Base-by-base conservation (phyloP, 1,140 invertebrate species). In the Protaetia brevitarsis region DNA sequence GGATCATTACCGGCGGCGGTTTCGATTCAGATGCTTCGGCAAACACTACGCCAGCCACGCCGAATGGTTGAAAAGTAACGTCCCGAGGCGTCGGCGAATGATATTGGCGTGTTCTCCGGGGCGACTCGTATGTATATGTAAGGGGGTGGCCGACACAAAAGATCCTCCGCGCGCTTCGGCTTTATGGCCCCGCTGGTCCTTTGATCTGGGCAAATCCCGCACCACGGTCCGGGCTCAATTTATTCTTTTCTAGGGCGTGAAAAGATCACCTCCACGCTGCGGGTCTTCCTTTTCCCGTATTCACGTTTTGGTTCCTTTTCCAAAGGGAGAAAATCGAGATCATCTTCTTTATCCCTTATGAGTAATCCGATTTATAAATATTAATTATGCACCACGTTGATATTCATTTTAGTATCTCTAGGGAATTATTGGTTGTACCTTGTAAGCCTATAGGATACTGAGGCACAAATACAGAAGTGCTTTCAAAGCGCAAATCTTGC, bases 201-300 rank as follows among this genome's bases (percentile, higher is more conserved):
- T 64, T 64, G 63, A 64, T 51, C 37, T 64, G 29, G 31, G 41
- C 30, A 64, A 64, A 64, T 27, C 63, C 29, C 27, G 30, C n/a
- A n/a, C 41, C 41, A 3, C 8, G 13, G 41, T 23, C 41, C 41
- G 41, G n/a, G 51, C 29, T 64, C 63, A 64, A 64, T 64, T 64
- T 64, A 64, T 64, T 64, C 63, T 57, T 51, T 64, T 64, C 51
- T 31, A 41, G 11, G 41, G 19, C 16, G 41, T 51, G 26, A 51
- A 51, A 51, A 51, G 41, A 51, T 51, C 41, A 51, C 16, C 41
- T n/a, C 41, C 8, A 19, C 26, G 13, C 13, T 19, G 41, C 41
- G 41, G 41, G 13, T 23, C 3, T 51, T 51, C 41, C 21, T 51
- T 19, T 23, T 19, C 26, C 41, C 11, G 3, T 37, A 51, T 51